A percentile compares a stretch with the other conserved stretches of the same genome.
Evolutionary conservation across 2,888 invertebrate species (phyloP).

Genomic region (Amaurobius ferox): DNA sequence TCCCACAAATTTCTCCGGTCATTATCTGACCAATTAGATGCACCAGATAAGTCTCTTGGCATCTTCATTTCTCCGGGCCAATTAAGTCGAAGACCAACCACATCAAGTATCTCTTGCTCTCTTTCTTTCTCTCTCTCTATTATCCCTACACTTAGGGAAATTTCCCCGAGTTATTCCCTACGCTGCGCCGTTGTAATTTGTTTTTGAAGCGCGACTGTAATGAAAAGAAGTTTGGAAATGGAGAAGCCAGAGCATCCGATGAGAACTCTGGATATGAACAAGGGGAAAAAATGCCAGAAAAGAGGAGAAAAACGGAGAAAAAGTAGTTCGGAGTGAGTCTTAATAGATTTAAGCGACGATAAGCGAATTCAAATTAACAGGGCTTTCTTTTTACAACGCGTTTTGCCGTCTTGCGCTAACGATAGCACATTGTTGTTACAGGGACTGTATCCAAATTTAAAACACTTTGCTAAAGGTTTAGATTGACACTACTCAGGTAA

Average conservation of each 20-base stretch:
- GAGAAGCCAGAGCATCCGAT: conserved; percentile 35
- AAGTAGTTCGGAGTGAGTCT: conserved; percentile 69
- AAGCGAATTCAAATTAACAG: conserved; percentile 72
- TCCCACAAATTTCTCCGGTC: neutral
- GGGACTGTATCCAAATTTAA: conserved; percentile 33
- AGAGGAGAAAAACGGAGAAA: conserved; percentile 57
- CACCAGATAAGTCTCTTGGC: neutral
- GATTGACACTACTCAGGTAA: too few relatives aligned
- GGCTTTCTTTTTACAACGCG: conserved; percentile 66
- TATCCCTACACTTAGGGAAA: conserved; percentile 67
- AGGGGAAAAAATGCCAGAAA: conserved; percentile 7
- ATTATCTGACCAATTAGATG: conserved; percentile 14
- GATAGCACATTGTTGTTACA: conserved; percentile 55
- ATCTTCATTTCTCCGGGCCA: conserved; percentile 35
- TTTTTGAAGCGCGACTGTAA: conserved; percentile 66
- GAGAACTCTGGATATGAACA: conserved; percentile 16
- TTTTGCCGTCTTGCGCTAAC: conserved; percentile 66
- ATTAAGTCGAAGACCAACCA: conserved; percentile 55
- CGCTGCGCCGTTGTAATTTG: conserved; percentile 62
- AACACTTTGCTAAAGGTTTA: too few relatives aligned
- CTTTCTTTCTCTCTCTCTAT: conserved; percentile 44
- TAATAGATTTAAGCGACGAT: conserved; percentile 72
- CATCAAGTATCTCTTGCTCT: conserved; percentile 30
- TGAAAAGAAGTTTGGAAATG: conserved; percentile 68
- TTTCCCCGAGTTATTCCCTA: conserved; percentile 54